A percentile compares a stretch with the other conserved stretches of the same genome.
These are phyloP conservation scores for Petroica traversi DNA, from an alignment of 2,113 vertebrate species.

Conservation along the genomic window DNA sequence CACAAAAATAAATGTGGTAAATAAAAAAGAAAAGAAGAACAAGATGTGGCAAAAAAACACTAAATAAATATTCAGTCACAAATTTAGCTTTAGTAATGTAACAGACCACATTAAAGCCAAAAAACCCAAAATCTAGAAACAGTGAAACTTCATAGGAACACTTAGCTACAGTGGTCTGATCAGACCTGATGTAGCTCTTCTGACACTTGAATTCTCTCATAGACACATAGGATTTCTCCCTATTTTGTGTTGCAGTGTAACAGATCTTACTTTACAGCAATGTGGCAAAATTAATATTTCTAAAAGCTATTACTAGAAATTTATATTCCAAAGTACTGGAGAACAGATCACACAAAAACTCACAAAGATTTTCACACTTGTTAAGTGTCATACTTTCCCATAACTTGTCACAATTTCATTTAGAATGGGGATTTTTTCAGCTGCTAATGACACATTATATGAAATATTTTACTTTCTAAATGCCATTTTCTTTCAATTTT, in stretches of 20 bases:
- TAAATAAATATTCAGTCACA: not conserved
- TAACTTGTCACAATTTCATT: no score
- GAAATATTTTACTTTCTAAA: not conserved
- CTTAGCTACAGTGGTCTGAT: not conserved
- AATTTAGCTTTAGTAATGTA: not conserved
- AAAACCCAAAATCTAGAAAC: not conserved
- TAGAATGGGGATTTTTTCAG: no score
- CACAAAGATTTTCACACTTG: no score
- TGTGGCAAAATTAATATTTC: not conserved
- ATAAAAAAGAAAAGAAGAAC: not conserved
- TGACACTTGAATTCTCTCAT: not conserved
- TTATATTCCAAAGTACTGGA: not conserved
- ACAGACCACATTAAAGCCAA: not conserved
- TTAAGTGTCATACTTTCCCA: no score
- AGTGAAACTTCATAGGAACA: not conserved
- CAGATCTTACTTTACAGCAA: not conserved
- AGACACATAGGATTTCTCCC: not conserved
- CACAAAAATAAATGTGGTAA: not conserved
- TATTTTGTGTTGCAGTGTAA: not conserved
- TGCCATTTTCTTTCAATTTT: not conserved
- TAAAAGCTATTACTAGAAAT: not conserved
- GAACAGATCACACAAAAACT: no score
- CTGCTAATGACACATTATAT: not conserved
- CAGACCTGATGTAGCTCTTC: not conserved
- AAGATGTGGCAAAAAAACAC: accelerated